These are phyloP conservation scores for Anthopleura sola DNA, from an alignment of 64 coral and sea anemone genomes.

Conservation along the genomic window DNA sequence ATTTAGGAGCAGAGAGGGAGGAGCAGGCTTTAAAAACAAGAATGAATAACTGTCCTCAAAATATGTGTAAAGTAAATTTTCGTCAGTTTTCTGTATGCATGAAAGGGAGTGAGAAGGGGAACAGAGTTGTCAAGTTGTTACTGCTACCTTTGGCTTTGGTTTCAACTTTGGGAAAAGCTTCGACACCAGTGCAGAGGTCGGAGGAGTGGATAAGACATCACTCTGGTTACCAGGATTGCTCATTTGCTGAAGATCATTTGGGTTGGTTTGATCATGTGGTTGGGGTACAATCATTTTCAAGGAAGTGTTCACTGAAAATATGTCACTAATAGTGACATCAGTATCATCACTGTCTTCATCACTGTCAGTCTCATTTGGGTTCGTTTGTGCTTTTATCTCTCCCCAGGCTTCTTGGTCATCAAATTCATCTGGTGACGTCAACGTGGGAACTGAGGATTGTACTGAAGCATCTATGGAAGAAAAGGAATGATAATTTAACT, in stretches of 20 bases:
- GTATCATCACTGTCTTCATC: constrained; percentile 63
- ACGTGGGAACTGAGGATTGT: neutral
- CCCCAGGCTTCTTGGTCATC: constrained; percentile 87
- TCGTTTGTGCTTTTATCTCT: constrained; percentile 63
- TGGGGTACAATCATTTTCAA: neutral
- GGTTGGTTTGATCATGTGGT: neutral
- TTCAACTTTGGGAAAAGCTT: constrained; percentile 97
- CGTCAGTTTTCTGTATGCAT: too few relatives aligned
- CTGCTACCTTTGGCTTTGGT: constrained; percentile 44
- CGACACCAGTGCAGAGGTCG: constrained; percentile 82
- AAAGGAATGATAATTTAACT: neutral
- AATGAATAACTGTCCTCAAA: too few relatives aligned
- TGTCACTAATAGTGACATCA: constrained; percentile 72
- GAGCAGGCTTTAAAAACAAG: too few relatives aligned
- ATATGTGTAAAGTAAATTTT: too few relatives aligned
- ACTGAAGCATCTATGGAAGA: neutral
- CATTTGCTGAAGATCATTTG: neutral
- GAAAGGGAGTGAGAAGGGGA: too few relatives aligned
- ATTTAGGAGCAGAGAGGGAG: too few relatives aligned
- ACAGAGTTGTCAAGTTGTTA: neutral
- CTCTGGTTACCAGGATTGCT: neutral
- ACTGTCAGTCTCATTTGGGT: constrained; percentile 10
- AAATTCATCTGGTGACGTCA: constrained; percentile 50
- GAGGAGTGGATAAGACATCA: constrained; percentile 61
- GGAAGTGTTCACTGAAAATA: constrained; percentile 28